These are phyloP conservation scores for Mormoops blainvillei DNA, from an alignment of 2,113 vertebrate species.

Conservation along the genomic window DNA sequence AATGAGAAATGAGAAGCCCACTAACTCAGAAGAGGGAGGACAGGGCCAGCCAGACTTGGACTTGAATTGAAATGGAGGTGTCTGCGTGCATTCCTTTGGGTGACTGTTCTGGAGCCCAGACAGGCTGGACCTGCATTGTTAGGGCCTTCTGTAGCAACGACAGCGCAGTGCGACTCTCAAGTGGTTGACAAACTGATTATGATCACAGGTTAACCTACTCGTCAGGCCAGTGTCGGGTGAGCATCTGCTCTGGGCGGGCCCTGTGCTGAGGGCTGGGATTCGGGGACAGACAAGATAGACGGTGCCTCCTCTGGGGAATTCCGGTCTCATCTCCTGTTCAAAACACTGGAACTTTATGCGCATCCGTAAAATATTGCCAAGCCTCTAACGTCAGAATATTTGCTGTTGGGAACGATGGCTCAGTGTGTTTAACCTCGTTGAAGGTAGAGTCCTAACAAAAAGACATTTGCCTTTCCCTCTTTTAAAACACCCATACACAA, in stretches of 20 bases:
- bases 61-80: background rate
- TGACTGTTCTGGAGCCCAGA: background rate
- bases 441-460: background rate
- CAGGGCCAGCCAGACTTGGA: background rate
- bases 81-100: no score
- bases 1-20: background rate
- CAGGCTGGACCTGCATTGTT: rapidly evolving
- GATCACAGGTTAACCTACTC: background rate
- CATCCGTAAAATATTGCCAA: background rate
- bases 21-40: background rate
- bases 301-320: background rate
- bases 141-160: background rate
- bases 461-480: background rate
- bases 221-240: background rate
- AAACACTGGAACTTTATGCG: background rate
- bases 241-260: background rate
- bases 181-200: background rate
- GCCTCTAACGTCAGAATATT: background rate
- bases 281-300: background rate
- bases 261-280: background rate
- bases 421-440: background rate
- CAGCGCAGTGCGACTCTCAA: background rate
- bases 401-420: background rate
- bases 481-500: background rate
- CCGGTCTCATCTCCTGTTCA: background rate